Base-by-base conservation (phyloP, 2,888 invertebrate species). In the Cremastinae sp. region DNA sequence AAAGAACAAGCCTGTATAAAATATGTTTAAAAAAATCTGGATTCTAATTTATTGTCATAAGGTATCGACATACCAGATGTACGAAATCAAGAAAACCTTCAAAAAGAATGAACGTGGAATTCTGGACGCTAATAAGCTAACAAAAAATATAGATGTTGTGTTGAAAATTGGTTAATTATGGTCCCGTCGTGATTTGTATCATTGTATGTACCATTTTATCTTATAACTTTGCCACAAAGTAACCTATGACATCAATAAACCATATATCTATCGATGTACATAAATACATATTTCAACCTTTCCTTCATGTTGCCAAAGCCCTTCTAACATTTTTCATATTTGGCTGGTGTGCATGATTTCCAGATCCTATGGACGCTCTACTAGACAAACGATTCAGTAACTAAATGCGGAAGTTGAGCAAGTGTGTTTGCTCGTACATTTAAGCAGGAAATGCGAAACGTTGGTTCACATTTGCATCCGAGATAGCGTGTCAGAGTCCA, bases 301-400 rank as follows among this genome's bases (percentile, higher is more conserved):
- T 10, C 18, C 49, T 61, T 55, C 20, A 66, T 66, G 66, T 56
- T 43, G 56, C n/a, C 59, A 35, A 51, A 66, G 59, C 56, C 69
- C 56, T 61, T 49, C 51, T 43, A 9, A 53, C 37, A 37, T 43
- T 55, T 10, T 51, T 47, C 53, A 20, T 35, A 16, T 18, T 5
- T 20, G 43, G 22, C 56, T 47, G n/a, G 16, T 20, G 2, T 51
- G 10, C 66, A 71, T 59, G 45, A 18, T 64, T 70, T 65, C 53
- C 22, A 43, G 59, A 51, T 55, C 43, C 45, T 37, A n/a, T 47
- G 16, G 7, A 18, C 49, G 16, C 35, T 8, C 41, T 39, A 39
- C 7, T 3, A 10, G 41, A 2, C 2, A 3, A 39, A 3, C 10
- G 3, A 16, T 56, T 16, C 39, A 20, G 14, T n/a, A 5, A 39